Percentiles rank a stretch among this genome's conserved stretches.
phyloP scores from a whole-genome alignment of 1,140 invertebrate genomes.

The Caenorhabditis latens region DNA sequence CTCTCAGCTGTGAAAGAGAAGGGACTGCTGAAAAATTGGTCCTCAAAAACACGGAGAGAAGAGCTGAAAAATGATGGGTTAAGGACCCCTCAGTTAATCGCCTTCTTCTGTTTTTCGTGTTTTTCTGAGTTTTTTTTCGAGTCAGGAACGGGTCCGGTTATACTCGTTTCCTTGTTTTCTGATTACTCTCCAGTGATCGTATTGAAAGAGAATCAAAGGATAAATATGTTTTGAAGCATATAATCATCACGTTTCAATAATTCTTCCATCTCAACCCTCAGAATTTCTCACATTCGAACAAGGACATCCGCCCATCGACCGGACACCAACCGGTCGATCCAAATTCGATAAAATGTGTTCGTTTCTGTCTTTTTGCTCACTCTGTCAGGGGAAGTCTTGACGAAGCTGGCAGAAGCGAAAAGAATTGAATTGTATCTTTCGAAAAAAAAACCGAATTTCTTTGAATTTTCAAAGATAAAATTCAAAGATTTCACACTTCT shows the following conservation, averaged over 20 bases:
- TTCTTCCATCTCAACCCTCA: neutral
- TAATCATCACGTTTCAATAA: too few relatives aligned
- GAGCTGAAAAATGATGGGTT: constrained; percentile 46
- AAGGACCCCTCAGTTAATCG: constrained; percentile 30
- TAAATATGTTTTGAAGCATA: too few relatives aligned
- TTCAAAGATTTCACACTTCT: constrained; percentile 25
- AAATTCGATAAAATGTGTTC: constrained; percentile 50
- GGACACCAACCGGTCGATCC: constrained; percentile 44
- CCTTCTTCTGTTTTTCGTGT: neutral
- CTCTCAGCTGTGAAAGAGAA: neutral
- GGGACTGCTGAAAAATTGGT: neutral
- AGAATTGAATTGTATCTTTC: constrained; percentile 17
- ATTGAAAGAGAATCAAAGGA: too few relatives aligned
- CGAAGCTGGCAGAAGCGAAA: neutral
- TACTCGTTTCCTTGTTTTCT: neutral
- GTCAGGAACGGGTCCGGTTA: neutral
- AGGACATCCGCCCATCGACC: constrained; percentile 20
- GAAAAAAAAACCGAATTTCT: constrained; percentile 15
- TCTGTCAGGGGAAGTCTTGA: neutral
- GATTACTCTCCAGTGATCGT: too few relatives aligned
- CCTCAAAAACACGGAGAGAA: neutral
- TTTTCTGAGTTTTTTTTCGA: neutral
- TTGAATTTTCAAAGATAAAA: constrained; percentile 15
- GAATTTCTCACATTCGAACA: neutral
- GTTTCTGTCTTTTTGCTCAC: neutral